Evolutionary conservation across 2,888 invertebrate species (phyloP).

Genomic region (Esperia sulphurella): DNA sequence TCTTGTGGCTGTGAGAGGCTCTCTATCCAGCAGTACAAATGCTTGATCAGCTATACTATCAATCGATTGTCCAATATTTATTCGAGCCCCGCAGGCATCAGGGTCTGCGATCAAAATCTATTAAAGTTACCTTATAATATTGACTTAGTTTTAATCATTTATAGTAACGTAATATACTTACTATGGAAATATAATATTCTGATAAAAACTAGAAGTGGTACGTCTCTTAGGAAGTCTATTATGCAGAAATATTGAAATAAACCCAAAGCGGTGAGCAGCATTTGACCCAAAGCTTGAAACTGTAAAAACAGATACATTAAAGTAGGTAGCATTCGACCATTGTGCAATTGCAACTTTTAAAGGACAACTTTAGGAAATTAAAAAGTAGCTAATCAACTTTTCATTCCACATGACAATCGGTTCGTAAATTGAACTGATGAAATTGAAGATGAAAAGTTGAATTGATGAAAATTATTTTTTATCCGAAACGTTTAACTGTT

Average conservation of each 20-base stretch:
- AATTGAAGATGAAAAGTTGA: too few species aligned
- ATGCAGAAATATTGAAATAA: slow-evolving; percentile 57
- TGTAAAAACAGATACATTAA: slow-evolving; percentile 20
- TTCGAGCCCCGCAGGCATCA: slow-evolving; percentile 33
- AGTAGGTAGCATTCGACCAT: background rate
- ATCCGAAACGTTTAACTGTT: too few species aligned
- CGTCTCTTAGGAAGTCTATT: slow-evolving; percentile 50
- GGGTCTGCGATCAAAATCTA: slow-evolving; percentile 44
- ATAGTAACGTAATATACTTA: slow-evolving; percentile 34
- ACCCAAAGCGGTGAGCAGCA: slow-evolving; percentile 36
- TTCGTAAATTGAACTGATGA: too few species aligned
- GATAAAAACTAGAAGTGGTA: slow-evolving; percentile 48
- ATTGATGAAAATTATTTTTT: too few species aligned
- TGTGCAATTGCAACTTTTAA: too few species aligned
- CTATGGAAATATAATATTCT: slow-evolving; percentile 58
- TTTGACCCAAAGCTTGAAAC: slow-evolving; percentile 51
- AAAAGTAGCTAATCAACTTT: too few species aligned
- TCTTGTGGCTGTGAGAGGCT: slow-evolving; percentile 45
- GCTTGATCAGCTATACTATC: slow-evolving; percentile 50
- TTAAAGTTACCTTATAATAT: background rate
- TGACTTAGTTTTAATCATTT: too few species aligned
- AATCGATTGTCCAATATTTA: slow-evolving; percentile 52
- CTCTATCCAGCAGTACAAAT: slow-evolving; percentile 39
- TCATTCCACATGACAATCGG: too few species aligned
- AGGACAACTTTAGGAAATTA: too few species aligned